These are phyloP conservation scores for Phasianus colchicus DNA, from an alignment of 2,113 vertebrate genomes.

Conservation along the genomic window DNA sequence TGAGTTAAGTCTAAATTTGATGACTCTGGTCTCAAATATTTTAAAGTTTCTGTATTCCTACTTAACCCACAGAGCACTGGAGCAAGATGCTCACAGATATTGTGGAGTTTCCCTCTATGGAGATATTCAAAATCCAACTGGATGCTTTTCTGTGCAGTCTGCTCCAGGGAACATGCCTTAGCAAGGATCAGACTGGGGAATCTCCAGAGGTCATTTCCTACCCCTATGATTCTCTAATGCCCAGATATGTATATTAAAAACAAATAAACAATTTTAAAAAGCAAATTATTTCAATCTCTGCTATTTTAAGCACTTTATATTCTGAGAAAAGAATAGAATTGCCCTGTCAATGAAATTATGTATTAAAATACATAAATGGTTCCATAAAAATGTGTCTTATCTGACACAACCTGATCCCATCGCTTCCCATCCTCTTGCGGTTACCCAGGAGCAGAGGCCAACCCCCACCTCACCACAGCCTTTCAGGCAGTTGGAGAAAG, in stretches of 20 bases:
- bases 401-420: too few species aligned
- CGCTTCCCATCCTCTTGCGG: too few species aligned
- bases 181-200: neutral
- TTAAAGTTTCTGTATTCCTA: neutral
- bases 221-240: neutral
- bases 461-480: too few species aligned
- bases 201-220: neutral
- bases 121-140: neutral
- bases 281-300: neutral
- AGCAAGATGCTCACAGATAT: neutral
- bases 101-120: neutral
- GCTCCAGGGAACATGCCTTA: neutral
- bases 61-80: neutral
- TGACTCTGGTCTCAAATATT: neutral
- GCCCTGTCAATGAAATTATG: neutral
- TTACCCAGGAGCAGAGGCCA: too few species aligned
- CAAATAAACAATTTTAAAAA: neutral
- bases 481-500: too few species aligned
- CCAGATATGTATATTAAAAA: neutral
- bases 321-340: neutral
- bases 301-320: neutral
- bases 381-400: too few species aligned
- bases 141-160: neutral
- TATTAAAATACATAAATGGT: neutral
- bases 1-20: neutral